Conservation (phyloP, 2,113 vertebrate species). For the Neogobius melanostomus region DNA sequence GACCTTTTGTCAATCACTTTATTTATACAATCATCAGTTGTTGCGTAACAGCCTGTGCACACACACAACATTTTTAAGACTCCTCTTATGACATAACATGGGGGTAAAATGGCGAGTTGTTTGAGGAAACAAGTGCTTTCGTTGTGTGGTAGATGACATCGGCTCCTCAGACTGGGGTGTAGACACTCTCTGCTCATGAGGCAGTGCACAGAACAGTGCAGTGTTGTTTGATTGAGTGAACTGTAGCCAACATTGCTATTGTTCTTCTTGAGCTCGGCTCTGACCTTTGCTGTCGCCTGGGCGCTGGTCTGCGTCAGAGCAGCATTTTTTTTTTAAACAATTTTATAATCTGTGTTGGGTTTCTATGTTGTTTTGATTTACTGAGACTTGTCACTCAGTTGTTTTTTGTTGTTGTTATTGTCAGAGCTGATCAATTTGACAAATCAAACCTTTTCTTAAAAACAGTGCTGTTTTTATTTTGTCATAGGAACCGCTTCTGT, state of each 20-base stretch:
- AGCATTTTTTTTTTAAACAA: constrained; percentile 2
- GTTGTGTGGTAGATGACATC: constrained; percentile 46
- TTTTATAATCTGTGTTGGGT: no score
- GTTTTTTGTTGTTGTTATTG: neutral
- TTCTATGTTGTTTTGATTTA: no score
- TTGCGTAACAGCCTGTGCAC: neutral
- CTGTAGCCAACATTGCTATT: constrained; percentile 30
- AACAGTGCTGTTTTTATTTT: neutral
- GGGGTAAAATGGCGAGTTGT: constrained; percentile 50
- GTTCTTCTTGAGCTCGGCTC: constrained; percentile 31
- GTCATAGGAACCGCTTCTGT: constrained; percentile 22
- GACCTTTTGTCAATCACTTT: neutral
- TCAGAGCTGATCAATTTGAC: neutral
- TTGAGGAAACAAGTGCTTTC: constrained; percentile 33
- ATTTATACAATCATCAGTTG: neutral
- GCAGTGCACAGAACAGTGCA: constrained; percentile 46
- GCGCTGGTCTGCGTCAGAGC: constrained; percentile 46
- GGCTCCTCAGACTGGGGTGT: constrained; percentile 45
- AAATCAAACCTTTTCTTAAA: no score
- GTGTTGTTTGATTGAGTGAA: constrained; percentile 40
- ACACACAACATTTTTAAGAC: constrained; percentile 8
- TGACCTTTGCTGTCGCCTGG: constrained; percentile 56
- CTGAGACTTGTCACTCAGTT: constrained; percentile 7
- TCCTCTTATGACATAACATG: constrained; percentile 55
- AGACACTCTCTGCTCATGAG: constrained; percentile 64